Base-by-base conservation (phyloP, 2,888 invertebrate species). In the Prosapia bicincta region DNA sequence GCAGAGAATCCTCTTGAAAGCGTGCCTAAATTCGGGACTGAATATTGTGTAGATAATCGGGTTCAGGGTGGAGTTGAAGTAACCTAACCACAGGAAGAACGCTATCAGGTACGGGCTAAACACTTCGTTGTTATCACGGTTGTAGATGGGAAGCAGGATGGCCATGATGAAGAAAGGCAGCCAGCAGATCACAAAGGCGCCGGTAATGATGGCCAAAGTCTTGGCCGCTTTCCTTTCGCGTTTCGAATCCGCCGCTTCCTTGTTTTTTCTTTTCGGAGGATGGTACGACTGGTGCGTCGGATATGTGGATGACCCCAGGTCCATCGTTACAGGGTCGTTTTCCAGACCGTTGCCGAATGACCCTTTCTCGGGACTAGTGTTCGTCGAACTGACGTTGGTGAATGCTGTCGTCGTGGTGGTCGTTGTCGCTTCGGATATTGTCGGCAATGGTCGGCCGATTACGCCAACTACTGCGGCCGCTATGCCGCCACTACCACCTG, bases 131-230 rank as follows among this genome's bases (percentile, higher is more conserved):
- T 88, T 88, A 85, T 92, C 82, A 91, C 88, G 68, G 69, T 78
- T 78, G 85, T 95, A 96, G 77, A 95, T 89, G 0, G 97, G 95
- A 87, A 94, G 90, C 71, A 95, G 87, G 54, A 97, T 87, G 0
- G 96, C 96, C 85, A 95, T 89, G 72, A 96, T 90, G 86, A 98
- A 97, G 88, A 98, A 98, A 13, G 98, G 97, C 80, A 97, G 87
- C 97, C 97, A 97, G 84, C 97, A 97, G 81, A 94, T 90, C 76
- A 97, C 94, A 85, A 97, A 98, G 30, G 95, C 94, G 71, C 97
- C 97, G n/a, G 98, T 99, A 82, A 99, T 98, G 81, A 98, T 97
- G 72, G 96, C 97, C 82, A 98, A 87, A 9, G 97, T 98, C 86
- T 97, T 96, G 67, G 97, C 97, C 13, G 98, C 80, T 75, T 81